These are phyloP conservation scores for Tragelaphus buxtoni DNA, from an alignment of 2,113 vertebrate species.

Conservation along the genomic window DNA sequence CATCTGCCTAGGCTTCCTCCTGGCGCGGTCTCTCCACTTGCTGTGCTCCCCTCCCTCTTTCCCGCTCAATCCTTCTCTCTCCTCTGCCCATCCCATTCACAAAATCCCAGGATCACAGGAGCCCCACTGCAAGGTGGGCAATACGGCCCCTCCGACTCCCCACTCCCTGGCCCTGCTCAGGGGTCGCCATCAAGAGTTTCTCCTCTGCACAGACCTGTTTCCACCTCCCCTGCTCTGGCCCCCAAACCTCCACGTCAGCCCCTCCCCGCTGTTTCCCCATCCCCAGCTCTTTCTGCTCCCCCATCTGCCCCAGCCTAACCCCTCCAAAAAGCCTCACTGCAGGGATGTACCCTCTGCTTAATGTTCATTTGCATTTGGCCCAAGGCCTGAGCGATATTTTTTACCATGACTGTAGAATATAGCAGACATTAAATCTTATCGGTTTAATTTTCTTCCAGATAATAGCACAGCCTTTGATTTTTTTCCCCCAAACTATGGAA, in stretches of 20 bases:
- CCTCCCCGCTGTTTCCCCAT: background rate
- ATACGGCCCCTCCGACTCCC: fast-evolving
- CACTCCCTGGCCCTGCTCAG: fast-evolving
- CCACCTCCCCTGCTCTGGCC: background rate
- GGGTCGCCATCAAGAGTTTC: background rate
- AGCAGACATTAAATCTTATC: slow-evolving; percentile 75
- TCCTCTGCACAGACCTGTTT: background rate
- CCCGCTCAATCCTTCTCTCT: background rate
- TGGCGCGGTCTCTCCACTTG: slow-evolving; percentile 25
- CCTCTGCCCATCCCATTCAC: slow-evolving; percentile 50
- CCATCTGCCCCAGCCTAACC: background rate
- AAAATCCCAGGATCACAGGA: slow-evolving; percentile 1
- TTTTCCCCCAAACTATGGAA: slow-evolving; percentile 58
- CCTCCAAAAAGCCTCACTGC: background rate
- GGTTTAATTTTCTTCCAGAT: slow-evolving; percentile 73
- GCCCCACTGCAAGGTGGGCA: slow-evolving; percentile 1
- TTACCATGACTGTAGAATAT: slow-evolving; percentile 29
- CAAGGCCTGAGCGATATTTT: slow-evolving; percentile 18
- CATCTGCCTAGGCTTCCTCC: slow-evolving; percentile 62
- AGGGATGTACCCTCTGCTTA: slow-evolving; percentile 8
- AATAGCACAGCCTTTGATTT: slow-evolving; percentile 72
- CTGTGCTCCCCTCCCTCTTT: background rate
- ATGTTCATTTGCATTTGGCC: slow-evolving; percentile 60
- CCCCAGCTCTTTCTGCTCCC: background rate
- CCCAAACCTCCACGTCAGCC: background rate